Evolutionary conservation across 2,797 vertebrate genomes (phyloP).

Genomic region (Periophthalmus magnuspinnatus): DNA sequence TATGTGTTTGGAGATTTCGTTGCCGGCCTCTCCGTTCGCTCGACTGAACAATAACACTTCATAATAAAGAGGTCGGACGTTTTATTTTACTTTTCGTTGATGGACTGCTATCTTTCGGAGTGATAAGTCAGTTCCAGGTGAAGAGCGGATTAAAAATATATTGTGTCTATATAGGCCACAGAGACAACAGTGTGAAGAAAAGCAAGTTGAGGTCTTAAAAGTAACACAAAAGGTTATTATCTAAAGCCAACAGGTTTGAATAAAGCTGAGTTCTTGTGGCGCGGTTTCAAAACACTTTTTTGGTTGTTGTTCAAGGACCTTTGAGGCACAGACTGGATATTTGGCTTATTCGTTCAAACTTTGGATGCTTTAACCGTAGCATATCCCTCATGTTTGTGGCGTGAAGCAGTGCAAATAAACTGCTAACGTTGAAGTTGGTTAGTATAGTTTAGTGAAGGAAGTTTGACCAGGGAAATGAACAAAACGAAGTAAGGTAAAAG

Average conservation of each 20-base stretch:
- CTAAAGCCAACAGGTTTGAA: conserved; percentile 50
- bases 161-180: conserved; percentile 32
- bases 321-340: not conserved
- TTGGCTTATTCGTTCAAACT: not conserved
- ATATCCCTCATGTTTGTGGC: too few relatives aligned
- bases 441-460: too few relatives aligned
- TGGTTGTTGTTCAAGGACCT: conserved; percentile 18
- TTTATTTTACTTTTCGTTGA: conserved; percentile 45
- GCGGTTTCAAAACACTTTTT: conserved; percentile 11
- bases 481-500: too few relatives aligned
- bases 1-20: conserved; percentile 57
- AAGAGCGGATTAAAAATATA: conserved; percentile 55
- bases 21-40: conserved; percentile 51
- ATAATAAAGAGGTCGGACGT: conserved; percentile 58
- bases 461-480: too few relatives aligned
- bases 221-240: conserved; percentile 50
- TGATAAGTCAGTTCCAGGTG: conserved; percentile 61
- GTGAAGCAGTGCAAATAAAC: too few relatives aligned
- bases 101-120: conserved; percentile 48
- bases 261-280: conserved; percentile 18
- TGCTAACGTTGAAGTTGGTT: too few relatives aligned
- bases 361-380: not conserved
- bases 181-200: conserved; percentile 55
- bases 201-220: conserved; percentile 45
- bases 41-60: conserved; percentile 50